A percentile compares a stretch with the other conserved stretches of the same genome.
Evolutionary conservation across 2,797 vertebrate species (phyloP).

Genomic region (Microctenopoma stevenorrisi): DNA sequence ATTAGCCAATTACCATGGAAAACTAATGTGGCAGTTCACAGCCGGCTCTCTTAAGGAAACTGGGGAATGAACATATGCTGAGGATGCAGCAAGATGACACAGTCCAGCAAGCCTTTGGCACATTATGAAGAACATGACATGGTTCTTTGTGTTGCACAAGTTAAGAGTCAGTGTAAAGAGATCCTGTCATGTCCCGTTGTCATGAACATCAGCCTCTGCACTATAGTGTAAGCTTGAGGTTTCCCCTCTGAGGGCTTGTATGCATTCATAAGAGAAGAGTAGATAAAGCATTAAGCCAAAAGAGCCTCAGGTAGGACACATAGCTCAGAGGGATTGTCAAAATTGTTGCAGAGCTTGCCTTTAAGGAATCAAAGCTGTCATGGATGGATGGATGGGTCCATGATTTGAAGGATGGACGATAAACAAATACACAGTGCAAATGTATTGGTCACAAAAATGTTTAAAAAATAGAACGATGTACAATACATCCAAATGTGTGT

Average conservation of each 20-base stretch:
- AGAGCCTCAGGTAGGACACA: constrained; percentile 61
- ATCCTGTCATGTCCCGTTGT: constrained; percentile 73
- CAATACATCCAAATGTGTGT: too few species aligned
- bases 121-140: constrained; percentile 60
- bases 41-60: constrained; percentile 63
- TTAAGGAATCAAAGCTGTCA: constrained; percentile 55
- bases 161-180: constrained; percentile 50
- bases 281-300: constrained; percentile 57
- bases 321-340: constrained; percentile 54
- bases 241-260: constrained; percentile 58
- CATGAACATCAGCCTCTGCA: constrained; percentile 68
- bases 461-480: neutral
- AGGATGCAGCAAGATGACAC: constrained; percentile 62
- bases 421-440: constrained; percentile 1
- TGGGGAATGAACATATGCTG: constrained; percentile 75
- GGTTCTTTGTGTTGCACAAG: constrained; percentile 61
- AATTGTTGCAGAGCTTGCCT: constrained; percentile 53
- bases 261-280: constrained; percentile 65
- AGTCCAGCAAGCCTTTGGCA: constrained; percentile 65
- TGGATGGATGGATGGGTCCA: constrained; percentile 31
- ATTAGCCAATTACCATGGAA: constrained; percentile 78
- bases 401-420: constrained; percentile 15
- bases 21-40: constrained; percentile 74
- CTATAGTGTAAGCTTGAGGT: constrained; percentile 53
- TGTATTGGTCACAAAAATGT: constrained; percentile 1